A percentile compares a stretch with the other conserved stretches of the same genome.
These are phyloP conservation scores for Chrysotoxum bicinctum DNA, from an alignment of 2,888 invertebrate genomes.

Conservation along the genomic window DNA sequence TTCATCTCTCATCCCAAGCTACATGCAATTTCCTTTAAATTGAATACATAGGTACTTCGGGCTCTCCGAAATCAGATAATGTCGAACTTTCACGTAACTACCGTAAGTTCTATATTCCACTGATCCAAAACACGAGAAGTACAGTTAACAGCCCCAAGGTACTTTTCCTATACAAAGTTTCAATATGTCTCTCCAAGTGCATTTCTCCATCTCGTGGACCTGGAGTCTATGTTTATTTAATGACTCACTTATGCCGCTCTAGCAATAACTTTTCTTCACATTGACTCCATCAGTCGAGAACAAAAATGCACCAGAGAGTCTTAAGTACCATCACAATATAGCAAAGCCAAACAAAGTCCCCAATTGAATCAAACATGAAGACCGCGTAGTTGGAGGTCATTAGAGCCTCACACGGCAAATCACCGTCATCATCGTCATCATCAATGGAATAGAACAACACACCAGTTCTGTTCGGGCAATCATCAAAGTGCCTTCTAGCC, in stretches of 20 bases:
- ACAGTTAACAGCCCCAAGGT: neutral
- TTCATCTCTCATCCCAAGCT: too few species aligned
- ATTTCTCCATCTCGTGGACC: neutral
- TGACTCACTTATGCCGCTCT: conserved; percentile 53
- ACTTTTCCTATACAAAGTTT: conserved; percentile 2
- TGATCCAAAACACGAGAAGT: neutral
- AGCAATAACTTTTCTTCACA: conserved; percentile 18
- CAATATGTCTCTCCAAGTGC: neutral
- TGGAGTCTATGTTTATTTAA: conserved; percentile 33
- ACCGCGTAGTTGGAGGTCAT: conserved; percentile 69
- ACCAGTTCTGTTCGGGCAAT: conserved; percentile 44
- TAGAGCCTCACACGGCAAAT: conserved; percentile 71
- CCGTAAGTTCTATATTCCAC: neutral
- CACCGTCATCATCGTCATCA: conserved; percentile 63
- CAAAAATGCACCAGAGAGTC: conserved; percentile 27
- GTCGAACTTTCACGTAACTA: neutral
- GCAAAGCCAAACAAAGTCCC: conserved; percentile 50
- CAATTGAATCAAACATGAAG: conserved; percentile 60
- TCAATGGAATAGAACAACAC: conserved; percentile 17
- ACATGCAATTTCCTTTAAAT: too few species aligned
- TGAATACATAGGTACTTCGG: neutral
- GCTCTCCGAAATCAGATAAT: neutral
- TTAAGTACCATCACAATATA: neutral
- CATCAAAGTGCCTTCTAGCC: conserved; percentile 56
- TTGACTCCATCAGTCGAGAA: conserved; percentile 9